Evolutionary conservation across 1,140 invertebrate species (phyloP).

Genomic region (Tribolium castaneum): DNA sequence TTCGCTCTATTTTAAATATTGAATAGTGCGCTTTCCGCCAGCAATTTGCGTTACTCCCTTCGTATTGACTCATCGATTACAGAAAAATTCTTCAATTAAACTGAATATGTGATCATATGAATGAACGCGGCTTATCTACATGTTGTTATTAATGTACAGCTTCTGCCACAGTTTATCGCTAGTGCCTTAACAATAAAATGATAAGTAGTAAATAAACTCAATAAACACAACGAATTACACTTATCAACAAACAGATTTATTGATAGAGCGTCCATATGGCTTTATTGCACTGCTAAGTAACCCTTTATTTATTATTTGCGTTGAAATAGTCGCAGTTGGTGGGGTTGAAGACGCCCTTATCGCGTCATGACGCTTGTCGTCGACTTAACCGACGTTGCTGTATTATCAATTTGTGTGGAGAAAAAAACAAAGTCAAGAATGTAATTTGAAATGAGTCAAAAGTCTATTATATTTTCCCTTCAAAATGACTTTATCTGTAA

Average conservation of each 20-base stretch:
- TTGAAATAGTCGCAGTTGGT: slow-evolving; percentile 7
- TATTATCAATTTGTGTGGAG: slow-evolving; percentile 11
- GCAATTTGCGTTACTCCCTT: slow-evolving; percentile 15
- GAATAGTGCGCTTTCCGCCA: slow-evolving; percentile 19
- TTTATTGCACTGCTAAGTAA: slow-evolving; percentile 27
- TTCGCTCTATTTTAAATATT: slow-evolving; percentile 32
- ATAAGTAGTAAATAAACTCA: slow-evolving; percentile 35
- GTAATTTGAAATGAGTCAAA: slow-evolving; percentile 29
- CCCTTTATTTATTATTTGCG: slow-evolving; percentile 1
- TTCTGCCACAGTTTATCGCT: slow-evolving; percentile 7
- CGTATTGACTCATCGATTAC: background rate
- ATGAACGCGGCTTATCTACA: slow-evolving; percentile 6
- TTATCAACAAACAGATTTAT: slow-evolving; percentile 4
- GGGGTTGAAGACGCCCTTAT: slow-evolving; percentile 9
- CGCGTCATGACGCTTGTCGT: slow-evolving; percentile 22
- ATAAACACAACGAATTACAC: slow-evolving; percentile 34
- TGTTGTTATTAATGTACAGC: slow-evolving; percentile 21
- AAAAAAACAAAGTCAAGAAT: slow-evolving; percentile 24
- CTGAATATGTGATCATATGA: slow-evolving; percentile 25
- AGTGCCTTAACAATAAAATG: slow-evolving; percentile 32
- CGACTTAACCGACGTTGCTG: background rate
- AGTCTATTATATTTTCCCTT: slow-evolving; percentile 38
- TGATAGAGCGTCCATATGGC: slow-evolving; percentile 8
- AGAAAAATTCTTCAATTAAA: slow-evolving; percentile 28
- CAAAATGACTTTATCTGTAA: slow-evolving; percentile 43